Base-by-base conservation (phyloP, 2,888 invertebrate species). In the Nysson spinosus region DNA sequence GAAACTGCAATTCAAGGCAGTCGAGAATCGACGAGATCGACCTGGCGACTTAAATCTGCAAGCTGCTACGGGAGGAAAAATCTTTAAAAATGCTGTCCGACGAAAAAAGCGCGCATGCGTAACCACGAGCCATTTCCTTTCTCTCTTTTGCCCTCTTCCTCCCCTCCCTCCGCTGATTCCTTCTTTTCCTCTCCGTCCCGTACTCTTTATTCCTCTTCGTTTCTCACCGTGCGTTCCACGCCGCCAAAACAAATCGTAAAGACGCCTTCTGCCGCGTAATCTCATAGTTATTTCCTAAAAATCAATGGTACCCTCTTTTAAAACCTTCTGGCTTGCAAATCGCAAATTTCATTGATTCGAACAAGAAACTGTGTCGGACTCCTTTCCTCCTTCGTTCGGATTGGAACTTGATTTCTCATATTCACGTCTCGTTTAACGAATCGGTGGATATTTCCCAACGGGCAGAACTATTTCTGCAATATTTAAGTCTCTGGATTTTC, bases 211-310 rank as follows among this genome's bases (percentile, higher is more conserved):
- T 54, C 50, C 63, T 55, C 51, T 16, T 32, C 62, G 63, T 61
- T 49, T 56, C 61, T 55, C 65, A 61, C 66, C 58, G 56, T 61
- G 64, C 66, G 60, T 43, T 71, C 65, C 69, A 62, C 72, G 78
- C 83, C 80, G 82, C 80, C 82, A 82, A 83, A 83, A 83, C 83
- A 83, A 83, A 83, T 83, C 83, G 82, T 83, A 82, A 83, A 83
- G 80, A 80, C 80, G 75, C 71, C 79, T 63, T 55, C 56, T 51
- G 54, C 58, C 39, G 63, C 69, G 72, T 75, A 74, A 70, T 76
- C 69, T 64, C 42, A 50, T 55, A 49, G 64, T 66, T 60, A 56
- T 73, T 78, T 63, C 71, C 70, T 58, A 69, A 78, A 76, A 78
- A 77, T 77, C 75, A 69, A 76, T 73, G 76, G 58, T 57, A 60